phyloP scores from a whole-genome alignment of 2,888 invertebrate genomes.

The Dynastes hyllus region DNA sequence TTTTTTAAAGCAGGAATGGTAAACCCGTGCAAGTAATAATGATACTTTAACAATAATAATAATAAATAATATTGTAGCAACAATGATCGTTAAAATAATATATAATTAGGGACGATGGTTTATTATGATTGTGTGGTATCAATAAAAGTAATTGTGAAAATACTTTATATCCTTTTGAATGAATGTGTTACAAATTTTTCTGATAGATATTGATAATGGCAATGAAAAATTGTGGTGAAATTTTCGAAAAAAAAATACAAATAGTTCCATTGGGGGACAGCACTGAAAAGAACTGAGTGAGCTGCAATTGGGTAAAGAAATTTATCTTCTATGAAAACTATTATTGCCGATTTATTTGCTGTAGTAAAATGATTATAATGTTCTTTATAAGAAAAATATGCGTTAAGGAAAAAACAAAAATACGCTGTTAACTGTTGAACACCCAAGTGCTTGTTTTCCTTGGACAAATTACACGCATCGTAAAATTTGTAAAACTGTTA shows the following conservation, averaged over 20 bases:
- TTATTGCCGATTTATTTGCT: too few relatives aligned
- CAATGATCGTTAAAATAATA: conserved; percentile 48
- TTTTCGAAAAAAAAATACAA: conserved; percentile 48
- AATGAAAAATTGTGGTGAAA: conserved; percentile 20
- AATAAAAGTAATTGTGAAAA: conserved; percentile 56
- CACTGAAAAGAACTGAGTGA: conserved; percentile 62
- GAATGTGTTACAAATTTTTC: conserved; percentile 60
- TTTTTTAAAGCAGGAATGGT: conserved; percentile 53
- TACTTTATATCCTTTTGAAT: conserved; percentile 59
- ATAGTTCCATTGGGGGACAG: conserved; percentile 63
- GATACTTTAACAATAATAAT: conserved; percentile 44
- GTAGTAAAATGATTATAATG: too few relatives aligned
- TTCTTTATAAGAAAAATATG: too few relatives aligned
- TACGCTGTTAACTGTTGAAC: too few relatives aligned
- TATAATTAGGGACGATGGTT: conserved; percentile 48
- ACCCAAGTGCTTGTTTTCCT: too few relatives aligned
- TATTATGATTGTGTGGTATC: conserved; percentile 43
- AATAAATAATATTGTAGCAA: conserved; percentile 55
- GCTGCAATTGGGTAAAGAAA: conserved; percentile 37
- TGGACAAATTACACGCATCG: too few relatives aligned
- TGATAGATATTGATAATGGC: conserved; percentile 44
- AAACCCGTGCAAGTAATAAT: conserved; percentile 54
- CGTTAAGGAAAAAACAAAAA: too few relatives aligned
- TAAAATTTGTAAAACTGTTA: too few relatives aligned
- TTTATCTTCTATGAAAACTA: too few relatives aligned